phyloP scores from a whole-genome alignment of 1,140 invertebrate species.

The Zelostemma sp. region DNA sequence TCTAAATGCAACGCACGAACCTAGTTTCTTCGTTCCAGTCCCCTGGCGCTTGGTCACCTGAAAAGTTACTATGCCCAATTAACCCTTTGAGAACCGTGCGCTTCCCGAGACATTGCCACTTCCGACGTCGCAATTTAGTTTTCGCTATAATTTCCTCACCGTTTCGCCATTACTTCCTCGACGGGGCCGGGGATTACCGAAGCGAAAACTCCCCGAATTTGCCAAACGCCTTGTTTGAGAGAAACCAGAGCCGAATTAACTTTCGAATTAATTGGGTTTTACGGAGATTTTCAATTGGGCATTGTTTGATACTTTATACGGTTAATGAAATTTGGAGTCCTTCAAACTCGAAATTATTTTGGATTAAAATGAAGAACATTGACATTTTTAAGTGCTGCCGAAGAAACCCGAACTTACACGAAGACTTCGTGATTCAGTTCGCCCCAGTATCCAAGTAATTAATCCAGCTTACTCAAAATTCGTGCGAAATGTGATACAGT shows the following conservation, averaged over 20 bases:
- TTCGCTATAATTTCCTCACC: constrained; percentile 53
- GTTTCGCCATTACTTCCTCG: constrained; percentile 48
- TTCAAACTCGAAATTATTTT: too few species aligned
- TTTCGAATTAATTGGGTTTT: too few species aligned
- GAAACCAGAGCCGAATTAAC: constrained; percentile 32
- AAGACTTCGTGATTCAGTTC: too few species aligned
- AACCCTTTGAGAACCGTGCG: constrained; percentile 68
- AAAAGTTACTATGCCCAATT: constrained; percentile 68
- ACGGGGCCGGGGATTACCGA: constrained; percentile 37
- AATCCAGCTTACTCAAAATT: too few species aligned
- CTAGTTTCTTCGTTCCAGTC: constrained; percentile 65
- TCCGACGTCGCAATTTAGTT: constrained; percentile 65
- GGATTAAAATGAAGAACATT: too few species aligned
- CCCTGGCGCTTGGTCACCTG: constrained; percentile 66
- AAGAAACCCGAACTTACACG: too few species aligned
- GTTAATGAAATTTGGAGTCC: too few species aligned
- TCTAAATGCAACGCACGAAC: constrained; percentile 36
- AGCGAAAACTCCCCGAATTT: constrained; percentile 52
- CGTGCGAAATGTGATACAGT: too few species aligned
- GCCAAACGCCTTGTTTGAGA: constrained; percentile 31
- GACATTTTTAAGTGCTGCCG: too few species aligned
- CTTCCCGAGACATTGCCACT: constrained; percentile 61
- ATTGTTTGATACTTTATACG: too few species aligned
- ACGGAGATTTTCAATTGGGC: too few species aligned
- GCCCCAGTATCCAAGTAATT: too few species aligned